phyloP scores from a whole-genome alignment of 2,113 vertebrate species.

The Choloepus hoffmanni region DNA sequence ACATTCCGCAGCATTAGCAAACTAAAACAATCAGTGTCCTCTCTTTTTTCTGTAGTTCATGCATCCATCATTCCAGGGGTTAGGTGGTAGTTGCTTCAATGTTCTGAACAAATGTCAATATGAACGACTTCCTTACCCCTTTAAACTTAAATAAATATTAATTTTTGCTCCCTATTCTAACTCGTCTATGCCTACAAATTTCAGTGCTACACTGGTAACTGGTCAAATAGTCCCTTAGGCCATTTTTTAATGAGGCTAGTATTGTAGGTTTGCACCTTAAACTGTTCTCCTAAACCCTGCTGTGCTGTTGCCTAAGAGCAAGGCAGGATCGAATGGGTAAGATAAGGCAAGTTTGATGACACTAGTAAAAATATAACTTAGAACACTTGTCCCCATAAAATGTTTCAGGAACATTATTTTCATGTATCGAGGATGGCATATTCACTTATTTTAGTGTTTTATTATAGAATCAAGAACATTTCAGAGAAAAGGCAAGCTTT shows the following conservation, averaged over 20 bases:
- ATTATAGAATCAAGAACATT: not conserved
- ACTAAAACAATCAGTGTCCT: not conserved
- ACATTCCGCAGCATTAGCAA: too few relatives aligned
- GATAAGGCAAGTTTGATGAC: not conserved
- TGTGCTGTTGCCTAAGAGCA: not conserved
- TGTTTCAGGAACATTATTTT: slow-evolving; percentile 25
- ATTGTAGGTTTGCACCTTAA: not conserved
- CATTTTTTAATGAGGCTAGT: not conserved
- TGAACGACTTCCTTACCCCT: not conserved
- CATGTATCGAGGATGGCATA: not conserved
- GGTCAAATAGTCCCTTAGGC: not conserved
- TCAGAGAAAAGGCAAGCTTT: slow-evolving; percentile 41
- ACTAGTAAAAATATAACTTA: slow-evolving; percentile 8
- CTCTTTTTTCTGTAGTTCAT: not conserved
- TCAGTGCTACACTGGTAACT: not conserved
- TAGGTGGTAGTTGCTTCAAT: not conserved
- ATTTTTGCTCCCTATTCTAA: not conserved
- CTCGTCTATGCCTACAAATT: slow-evolving; percentile 15
- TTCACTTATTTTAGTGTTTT: not conserved
- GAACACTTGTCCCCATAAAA: not conserved
- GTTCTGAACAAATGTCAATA: not conserved
- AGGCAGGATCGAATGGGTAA: not conserved
- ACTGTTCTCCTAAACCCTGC: not conserved
- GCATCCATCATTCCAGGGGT: not conserved
- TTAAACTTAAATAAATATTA: slow-evolving; percentile 14